phyloP scores from a whole-genome alignment of 2,797 vertebrate genomes.

The Arnoldichthys spilopterus region DNA sequence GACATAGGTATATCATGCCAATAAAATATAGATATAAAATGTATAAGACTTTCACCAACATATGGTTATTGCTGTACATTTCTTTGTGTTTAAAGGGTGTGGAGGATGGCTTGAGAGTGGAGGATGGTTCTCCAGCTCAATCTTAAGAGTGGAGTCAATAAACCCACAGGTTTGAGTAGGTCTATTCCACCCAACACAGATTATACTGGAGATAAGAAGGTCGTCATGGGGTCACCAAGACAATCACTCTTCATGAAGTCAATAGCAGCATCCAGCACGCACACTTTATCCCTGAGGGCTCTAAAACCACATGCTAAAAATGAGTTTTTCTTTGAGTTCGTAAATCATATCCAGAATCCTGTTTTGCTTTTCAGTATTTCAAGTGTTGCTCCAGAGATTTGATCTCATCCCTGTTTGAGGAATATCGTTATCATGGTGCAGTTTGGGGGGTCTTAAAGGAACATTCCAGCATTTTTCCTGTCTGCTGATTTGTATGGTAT shows the following conservation, averaged over 20 bases:
- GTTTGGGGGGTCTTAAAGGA: neutral
- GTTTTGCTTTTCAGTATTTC: slow-evolving; percentile 16
- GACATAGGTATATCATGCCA: neutral
- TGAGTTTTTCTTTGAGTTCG: slow-evolving; percentile 30
- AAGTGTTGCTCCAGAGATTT: neutral
- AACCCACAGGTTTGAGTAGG: slow-evolving; percentile 39
- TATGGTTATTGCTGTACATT: neutral
- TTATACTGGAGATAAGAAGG: slow-evolving; percentile 52
- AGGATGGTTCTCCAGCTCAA: slow-evolving; percentile 15
- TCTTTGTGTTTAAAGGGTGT: neutral
- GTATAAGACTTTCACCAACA: neutral
- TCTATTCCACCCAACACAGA: slow-evolving; percentile 34
- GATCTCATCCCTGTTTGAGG: neutral
- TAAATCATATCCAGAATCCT: slow-evolving; percentile 39
- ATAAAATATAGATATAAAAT: too few relatives aligned
- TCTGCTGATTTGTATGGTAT: neutral
- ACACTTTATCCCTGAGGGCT: slow-evolving; percentile 29
- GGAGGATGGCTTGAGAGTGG: neutral
- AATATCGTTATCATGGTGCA: neutral
- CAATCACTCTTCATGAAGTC: slow-evolving; percentile 56
- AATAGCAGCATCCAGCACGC: slow-evolving; percentile 50
- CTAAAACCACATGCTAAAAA: slow-evolving; percentile 29
- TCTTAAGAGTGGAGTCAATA: slow-evolving; percentile 29
- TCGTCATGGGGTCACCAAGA: slow-evolving; percentile 52
- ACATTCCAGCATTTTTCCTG: neutral